These are phyloP conservation scores for Eupithecia tripunctaria DNA, from an alignment of 2,888 invertebrate genomes.

Conservation along the genomic window DNA sequence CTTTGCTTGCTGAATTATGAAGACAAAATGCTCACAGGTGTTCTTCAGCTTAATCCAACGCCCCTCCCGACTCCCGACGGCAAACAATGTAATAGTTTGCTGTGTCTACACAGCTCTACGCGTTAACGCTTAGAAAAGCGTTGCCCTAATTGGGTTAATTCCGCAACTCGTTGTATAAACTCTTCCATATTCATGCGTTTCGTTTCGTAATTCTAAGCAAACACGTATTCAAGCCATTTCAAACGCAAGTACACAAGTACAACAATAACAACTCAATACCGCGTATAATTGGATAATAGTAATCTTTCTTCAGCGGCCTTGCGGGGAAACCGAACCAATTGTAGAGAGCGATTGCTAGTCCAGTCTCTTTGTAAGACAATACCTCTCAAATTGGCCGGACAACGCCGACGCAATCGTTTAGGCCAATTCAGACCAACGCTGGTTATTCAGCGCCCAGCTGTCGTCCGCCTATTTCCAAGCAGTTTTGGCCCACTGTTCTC, in stretches of 20 bases:
- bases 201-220: constrained; percentile 52
- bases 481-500: constrained; percentile 77
- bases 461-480: constrained; percentile 53
- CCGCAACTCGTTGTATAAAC: constrained; percentile 32
- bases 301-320: constrained; percentile 73
- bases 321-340: constrained; percentile 55
- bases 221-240: constrained; percentile 47
- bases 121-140: constrained; percentile 27
- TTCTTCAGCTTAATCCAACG: constrained; percentile 1
- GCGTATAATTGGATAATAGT: constrained; percentile 77
- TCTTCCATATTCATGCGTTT: constrained; percentile 50
- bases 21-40: constrained; percentile 4
- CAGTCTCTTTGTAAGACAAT: constrained; percentile 26
- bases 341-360: constrained; percentile 15
- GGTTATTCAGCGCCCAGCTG: constrained; percentile 34
- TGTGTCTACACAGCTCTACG: constrained; percentile 1
- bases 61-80: not conserved
- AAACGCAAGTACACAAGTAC: constrained; percentile 57
- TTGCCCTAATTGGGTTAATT: constrained; percentile 44
- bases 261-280: constrained; percentile 68
- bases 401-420: constrained; percentile 49
- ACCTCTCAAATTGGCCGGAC: constrained; percentile 43
- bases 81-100: constrained; percentile 14
- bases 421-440: constrained; percentile 50
- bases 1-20: constrained; percentile 11